phyloP scores from a whole-genome alignment of 2,888 invertebrate species.

The Rhogogaster chlorosoma region DNA sequence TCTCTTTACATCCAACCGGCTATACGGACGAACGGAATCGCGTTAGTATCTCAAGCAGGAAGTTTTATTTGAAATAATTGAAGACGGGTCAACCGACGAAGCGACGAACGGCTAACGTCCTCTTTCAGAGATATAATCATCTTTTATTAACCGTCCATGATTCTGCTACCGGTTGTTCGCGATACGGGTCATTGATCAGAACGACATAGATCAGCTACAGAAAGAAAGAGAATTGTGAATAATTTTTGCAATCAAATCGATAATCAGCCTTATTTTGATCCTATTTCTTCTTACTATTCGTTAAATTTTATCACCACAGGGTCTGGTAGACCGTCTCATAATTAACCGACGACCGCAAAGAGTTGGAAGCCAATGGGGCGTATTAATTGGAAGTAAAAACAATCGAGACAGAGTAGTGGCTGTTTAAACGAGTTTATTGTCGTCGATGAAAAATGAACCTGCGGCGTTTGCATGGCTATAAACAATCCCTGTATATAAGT shows the following conservation, averaged over 20 bases:
- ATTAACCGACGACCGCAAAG: not conserved
- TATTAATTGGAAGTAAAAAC: constrained; percentile 9
- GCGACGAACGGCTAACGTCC: constrained; percentile 57
- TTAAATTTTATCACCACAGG: not conserved
- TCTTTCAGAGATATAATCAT: constrained; percentile 59
- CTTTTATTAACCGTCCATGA: constrained; percentile 40
- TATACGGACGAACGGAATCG: constrained; percentile 23
- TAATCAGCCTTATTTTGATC: not conserved
- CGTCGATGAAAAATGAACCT: not conserved
- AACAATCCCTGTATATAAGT: not conserved
- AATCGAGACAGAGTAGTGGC: constrained; percentile 13
- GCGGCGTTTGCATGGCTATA: not conserved
- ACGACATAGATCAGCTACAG: not conserved
- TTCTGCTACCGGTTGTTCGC: not conserved
- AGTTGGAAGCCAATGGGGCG: not conserved
- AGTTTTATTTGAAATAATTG: constrained; percentile 57
- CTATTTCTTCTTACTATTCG: not conserved
- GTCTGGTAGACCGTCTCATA: not conserved
- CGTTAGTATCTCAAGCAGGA: constrained; percentile 55
- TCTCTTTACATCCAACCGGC: not conserved
- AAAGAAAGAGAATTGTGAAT: not conserved
- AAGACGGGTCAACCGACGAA: constrained; percentile 57
- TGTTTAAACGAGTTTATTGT: not conserved
- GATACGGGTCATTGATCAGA: constrained; percentile 1
- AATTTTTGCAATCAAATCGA: not conserved